Base-by-base conservation (phyloP, 2,888 invertebrate genomes). In the Chrysodeixis includens region DNA sequence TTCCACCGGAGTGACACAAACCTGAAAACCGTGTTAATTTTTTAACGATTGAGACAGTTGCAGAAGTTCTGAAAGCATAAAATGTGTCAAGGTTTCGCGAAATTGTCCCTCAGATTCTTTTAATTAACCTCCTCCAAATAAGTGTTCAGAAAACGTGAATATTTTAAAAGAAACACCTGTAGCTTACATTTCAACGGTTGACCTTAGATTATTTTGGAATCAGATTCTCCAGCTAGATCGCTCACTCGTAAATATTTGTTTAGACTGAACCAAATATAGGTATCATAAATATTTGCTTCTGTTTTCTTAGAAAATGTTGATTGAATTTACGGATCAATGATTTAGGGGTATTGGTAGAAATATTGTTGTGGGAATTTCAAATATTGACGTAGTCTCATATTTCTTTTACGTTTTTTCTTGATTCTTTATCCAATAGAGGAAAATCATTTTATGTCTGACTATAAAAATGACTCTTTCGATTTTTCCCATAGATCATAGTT, bases 61-160 rank as follows among this genome's bases (percentile, higher is more conserved):
- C 78, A 83, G 71, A 83, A 86, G 85, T 87, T 88, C 84, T 84
- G 78, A 79, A 74, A 66, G 30, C 63, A 62, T 62, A 74, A 89
- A 86, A 78, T 88, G 69, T 92, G 93, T 91, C 92, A 93, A 90
- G 93, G 92, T 82, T 56, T 66, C 59, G 69, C 78, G 74, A 82
- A 83, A 78, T 81, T 64, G 54, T 53, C 32, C 51, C 63, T 63
- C 53, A 49, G 55, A 73, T 63, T 69, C 60, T 76, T 75, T 77
- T 75, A 75, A 79, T 78, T 82, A 64, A 53, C 18, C 56, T 26
- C 49, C 44, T 26, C 51, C 55, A 60, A 64, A 68, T 64, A 58
- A 54, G 61, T 63, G 52, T 30, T 30, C 20, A 44, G 20, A 51
- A 49, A 62, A n/a, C 59, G 14, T 60, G 26, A 57, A 53, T 64